These are phyloP conservation scores for Malurus splendens DNA, from an alignment of 2,797 vertebrate genomes.

Conservation along the genomic window DNA sequence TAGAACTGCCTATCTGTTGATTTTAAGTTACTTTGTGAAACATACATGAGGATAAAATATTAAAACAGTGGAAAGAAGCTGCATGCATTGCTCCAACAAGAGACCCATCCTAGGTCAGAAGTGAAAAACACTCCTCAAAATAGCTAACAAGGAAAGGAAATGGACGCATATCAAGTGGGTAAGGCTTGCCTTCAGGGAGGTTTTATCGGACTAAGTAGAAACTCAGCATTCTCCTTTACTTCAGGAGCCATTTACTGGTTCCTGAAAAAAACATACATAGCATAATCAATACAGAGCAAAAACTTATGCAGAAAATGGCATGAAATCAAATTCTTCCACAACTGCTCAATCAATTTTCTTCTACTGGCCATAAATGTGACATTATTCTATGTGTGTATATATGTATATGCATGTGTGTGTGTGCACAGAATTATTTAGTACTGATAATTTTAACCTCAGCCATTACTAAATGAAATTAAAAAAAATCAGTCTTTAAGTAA, in stretches of 20 bases:
- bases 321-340: not conserved
- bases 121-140: not conserved
- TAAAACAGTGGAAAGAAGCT: not conserved
- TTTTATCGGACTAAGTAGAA: not conserved
- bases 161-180: not conserved
- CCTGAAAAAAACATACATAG: not conserved
- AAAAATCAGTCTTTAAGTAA: not conserved
- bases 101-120: not conserved
- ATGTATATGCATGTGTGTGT: rapidly evolving
- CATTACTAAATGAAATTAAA: not conserved
- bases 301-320: not conserved
- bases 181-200: not conserved
- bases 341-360: not conserved
- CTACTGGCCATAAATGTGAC: not conserved
- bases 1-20: not conserved
- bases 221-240: not conserved
- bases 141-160: not conserved
- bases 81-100: not conserved
- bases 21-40: not conserved
- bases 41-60: not conserved
- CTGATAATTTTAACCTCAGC: not conserved
- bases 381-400: not conserved
- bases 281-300: not conserved
- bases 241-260: not conserved
- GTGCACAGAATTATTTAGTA: not conserved